These are phyloP conservation scores for Ploceus nigricollis DNA, from an alignment of 2,113 vertebrate genomes.

Conservation along the genomic window DNA sequence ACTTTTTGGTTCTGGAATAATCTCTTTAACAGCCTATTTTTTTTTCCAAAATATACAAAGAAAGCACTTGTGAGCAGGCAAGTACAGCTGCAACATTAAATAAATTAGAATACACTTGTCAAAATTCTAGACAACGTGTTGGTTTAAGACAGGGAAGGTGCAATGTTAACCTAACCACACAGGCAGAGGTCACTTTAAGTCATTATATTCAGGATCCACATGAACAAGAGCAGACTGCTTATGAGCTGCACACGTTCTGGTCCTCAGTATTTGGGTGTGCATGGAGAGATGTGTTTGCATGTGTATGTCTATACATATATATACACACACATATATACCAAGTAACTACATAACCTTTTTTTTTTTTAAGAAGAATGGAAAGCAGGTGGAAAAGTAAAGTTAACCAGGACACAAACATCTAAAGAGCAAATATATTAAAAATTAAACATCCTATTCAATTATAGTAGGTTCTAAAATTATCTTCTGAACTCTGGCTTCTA, in stretches of 20 bases:
- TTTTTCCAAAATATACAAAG: not conserved
- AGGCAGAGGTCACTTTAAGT: not conserved
- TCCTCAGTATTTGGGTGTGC: not conserved
- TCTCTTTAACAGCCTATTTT: not conserved
- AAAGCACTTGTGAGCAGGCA: not conserved
- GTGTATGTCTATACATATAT: not conserved
- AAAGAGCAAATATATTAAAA: not conserved
- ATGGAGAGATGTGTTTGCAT: not conserved
- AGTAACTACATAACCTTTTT: not conserved
- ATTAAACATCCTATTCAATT: not conserved
- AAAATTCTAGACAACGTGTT: not conserved
- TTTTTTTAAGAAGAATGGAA: not conserved
- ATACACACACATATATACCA: accelerated
- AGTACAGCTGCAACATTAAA: not conserved
- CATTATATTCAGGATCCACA: not conserved
- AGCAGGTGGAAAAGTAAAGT: not conserved
- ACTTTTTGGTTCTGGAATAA: not conserved
- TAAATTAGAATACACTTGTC: not conserved
- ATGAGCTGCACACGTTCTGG: not conserved
- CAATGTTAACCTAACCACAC: not conserved
- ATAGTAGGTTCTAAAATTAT: not conserved
- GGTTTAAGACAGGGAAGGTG: not conserved
- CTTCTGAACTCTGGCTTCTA: not conserved
- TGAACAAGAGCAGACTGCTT: not conserved
- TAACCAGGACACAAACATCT: not conserved